Percentiles rank a stretch among this genome's conserved stretches.
Evolutionary conservation across 2,113 vertebrate genomes (phyloP).

Genomic region (Glaucomys volans): DNA sequence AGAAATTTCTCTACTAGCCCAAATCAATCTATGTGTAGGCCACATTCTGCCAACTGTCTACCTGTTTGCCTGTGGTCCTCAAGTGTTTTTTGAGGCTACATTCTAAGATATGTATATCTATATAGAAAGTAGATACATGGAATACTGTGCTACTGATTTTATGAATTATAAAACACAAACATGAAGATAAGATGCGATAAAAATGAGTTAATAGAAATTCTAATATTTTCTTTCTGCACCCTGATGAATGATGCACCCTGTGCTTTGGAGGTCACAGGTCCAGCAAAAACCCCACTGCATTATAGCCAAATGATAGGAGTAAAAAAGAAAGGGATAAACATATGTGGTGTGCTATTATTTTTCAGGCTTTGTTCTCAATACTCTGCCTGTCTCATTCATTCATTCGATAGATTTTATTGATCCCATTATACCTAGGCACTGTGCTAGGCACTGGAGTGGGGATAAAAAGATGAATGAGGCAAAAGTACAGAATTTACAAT

Average conservation of each 20-base stretch:
- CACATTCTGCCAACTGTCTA: constrained; percentile 16
- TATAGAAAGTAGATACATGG: constrained; percentile 25
- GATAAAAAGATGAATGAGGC: background rate
- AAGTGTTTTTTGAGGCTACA: constrained; percentile 43
- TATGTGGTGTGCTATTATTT: background rate
- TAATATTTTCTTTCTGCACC: background rate
- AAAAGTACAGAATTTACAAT: background rate
- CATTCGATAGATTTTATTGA: background rate
- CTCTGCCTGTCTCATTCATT: background rate
- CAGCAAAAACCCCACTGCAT: background rate
- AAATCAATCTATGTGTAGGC: background rate
- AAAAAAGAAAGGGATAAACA: background rate
- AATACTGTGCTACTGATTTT: constrained; percentile 25
- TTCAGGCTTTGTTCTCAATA: background rate
- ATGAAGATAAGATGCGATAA: constrained; percentile 34
- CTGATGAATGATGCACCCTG: background rate
- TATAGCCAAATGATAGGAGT: background rate
- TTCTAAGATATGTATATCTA: constrained; percentile 42
- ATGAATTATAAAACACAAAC: constrained; percentile 62
- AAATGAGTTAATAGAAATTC: constrained; percentile 53
- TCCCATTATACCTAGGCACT: background rate
- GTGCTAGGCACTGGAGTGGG: background rate
- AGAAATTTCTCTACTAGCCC: background rate
- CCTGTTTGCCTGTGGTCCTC: constrained; percentile 9
- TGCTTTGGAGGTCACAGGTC: background rate